Conservation (phyloP, 1,140 invertebrate genomes). For the Penaeus chinensis region DNA sequence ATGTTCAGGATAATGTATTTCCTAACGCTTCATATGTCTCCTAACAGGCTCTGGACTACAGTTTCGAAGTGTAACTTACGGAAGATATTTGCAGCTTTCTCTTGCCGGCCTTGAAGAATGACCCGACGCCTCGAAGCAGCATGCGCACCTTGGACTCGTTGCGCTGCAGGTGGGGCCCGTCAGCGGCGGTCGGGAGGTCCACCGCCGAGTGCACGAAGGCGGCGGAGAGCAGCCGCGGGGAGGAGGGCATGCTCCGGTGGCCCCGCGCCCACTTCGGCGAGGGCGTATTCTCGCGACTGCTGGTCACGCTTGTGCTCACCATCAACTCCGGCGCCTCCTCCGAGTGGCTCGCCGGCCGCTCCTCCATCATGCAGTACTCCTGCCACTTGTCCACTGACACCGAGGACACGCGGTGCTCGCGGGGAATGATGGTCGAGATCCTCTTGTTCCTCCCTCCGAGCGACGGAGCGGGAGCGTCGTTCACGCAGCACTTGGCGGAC, state of each 20-base stretch:
- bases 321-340: too few relatives aligned
- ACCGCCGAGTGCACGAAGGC: constrained; percentile 33
- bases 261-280: too few relatives aligned
- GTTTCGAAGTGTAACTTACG: constrained; percentile 7
- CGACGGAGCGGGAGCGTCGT: not conserved
- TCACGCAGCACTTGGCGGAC: constrained; percentile 23
- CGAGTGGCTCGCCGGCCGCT: not conserved
- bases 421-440: constrained; percentile 29
- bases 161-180: constrained; percentile 3
- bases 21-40: not conserved
- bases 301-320: too few relatives aligned
- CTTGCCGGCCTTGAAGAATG: constrained; percentile 41
- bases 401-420: constrained; percentile 29
- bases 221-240: not conserved
- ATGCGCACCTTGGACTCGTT: constrained; percentile 21
- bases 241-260: not conserved
- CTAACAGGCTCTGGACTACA: not conserved
- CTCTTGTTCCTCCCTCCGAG: too few relatives aligned
- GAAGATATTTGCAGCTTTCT: constrained; percentile 29
- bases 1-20: too few relatives aligned
- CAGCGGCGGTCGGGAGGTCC: constrained; percentile 4
- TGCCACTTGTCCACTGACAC: not conserved
- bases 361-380: constrained; percentile 4
- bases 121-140: constrained; percentile 44
- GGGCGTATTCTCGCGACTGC: too few relatives aligned